Base-by-base conservation (phyloP, 2,113 vertebrate species). In the Leptosomus discolor region DNA sequence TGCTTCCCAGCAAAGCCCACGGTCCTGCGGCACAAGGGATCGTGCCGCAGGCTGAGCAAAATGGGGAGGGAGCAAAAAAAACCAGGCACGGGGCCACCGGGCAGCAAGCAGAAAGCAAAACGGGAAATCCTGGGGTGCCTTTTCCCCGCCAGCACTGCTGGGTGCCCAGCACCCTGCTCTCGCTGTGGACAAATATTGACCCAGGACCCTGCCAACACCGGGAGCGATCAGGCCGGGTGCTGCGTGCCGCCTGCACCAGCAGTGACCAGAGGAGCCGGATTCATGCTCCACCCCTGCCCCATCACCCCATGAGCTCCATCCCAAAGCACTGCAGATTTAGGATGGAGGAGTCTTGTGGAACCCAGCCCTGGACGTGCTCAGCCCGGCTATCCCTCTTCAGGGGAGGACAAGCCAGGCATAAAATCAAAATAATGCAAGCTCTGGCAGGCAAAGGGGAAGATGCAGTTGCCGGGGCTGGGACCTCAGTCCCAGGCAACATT, bases 51-150 rank as follows among this genome's bases (percentile, higher is more conserved):
- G 36, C 30, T 6, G 46, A 58, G 20, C 1, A 4, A 84, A 94
- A 83, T 0, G 0, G 2, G 15, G 29, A 88, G 8, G 19, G 18
- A 88, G 37, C 10, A 48, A 69, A 78, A 69, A 39, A 46, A 27
- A 23, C 1, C 37, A 63, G 53, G 24, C 61, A 50, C 1, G 2
- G 12, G 27, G 18, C 14, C 39, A 36, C 24, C 1, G 1, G 67
- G 20, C 34, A 91, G 76, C 58, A 74, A 80, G 53, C 0, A 9
- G 16, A 67, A 60, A 71, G 23, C 23, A 15, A 70, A 92, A 71
- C 30, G 32, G 7, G 39, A 58, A 86, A 68, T 30, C n/a, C 29
- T 58, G 46, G 18, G 12, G 11, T 57, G 56, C 34, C 46, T 67
- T 36, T 65, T 11, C n/a, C 74, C 19, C 6, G 4, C 7, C 12